phyloP scores from a whole-genome alignment of 1,140 invertebrate species.

The Colletes gigas region DNA sequence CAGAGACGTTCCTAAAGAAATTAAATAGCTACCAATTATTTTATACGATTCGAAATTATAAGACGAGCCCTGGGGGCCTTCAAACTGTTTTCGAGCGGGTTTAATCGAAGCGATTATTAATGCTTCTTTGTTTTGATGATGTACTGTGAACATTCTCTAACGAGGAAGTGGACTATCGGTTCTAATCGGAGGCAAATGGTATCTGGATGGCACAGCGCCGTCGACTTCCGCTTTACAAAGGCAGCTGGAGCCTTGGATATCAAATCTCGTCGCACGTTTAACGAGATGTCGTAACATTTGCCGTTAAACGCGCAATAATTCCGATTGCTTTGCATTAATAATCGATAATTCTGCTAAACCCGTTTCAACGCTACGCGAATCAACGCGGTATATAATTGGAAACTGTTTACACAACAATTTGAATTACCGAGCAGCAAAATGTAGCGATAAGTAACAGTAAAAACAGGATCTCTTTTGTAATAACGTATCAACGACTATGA shows the following conservation, averaged over 20 bases:
- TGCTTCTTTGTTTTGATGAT: background rate
- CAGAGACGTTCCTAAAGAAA: background rate
- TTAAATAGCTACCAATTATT: too few relatives aligned
- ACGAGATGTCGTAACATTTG: constrained; percentile 38
- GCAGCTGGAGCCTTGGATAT: constrained; percentile 19
- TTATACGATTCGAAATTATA: too few relatives aligned
- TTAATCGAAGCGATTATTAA: background rate
- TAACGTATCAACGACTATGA: too few relatives aligned
- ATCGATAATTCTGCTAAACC: background rate
- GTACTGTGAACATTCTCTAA: constrained; percentile 21
- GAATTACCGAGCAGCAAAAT: background rate
- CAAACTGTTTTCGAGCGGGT: background rate
- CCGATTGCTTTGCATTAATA: background rate
- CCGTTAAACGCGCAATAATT: constrained; percentile 35
- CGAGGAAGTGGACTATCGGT: constrained; percentile 54
- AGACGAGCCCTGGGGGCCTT: background rate
- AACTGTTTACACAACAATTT: background rate
- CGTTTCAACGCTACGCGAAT: too few relatives aligned
- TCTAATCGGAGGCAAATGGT: constrained; percentile 49
- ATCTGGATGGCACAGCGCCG: constrained; percentile 45
- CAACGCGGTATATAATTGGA: too few relatives aligned
- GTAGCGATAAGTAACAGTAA: background rate
- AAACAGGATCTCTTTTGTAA: background rate
- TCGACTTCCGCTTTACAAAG: constrained; percentile 50
- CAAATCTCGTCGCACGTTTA: constrained; percentile 14